These are phyloP conservation scores for Balanococcus diminutus DNA, from an alignment of 2,888 invertebrate species.

Conservation along the genomic window DNA sequence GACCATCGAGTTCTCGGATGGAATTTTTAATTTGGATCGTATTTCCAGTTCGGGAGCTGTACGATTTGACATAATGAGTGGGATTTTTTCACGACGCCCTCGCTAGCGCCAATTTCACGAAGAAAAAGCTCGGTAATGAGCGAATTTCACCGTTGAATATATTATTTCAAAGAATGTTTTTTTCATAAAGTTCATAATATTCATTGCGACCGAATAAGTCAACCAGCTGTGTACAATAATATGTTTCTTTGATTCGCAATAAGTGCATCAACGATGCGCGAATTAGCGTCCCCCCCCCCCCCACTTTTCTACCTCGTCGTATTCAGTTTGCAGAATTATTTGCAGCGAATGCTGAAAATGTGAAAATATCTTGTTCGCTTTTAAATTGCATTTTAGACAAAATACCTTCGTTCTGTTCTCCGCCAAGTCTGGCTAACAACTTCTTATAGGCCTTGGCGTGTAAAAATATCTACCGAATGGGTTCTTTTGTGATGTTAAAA, in stretches of 20 bases:
- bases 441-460: background rate
- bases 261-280: background rate
- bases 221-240: too few species aligned
- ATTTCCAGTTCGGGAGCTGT: background rate
- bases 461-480: background rate
- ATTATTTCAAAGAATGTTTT: background rate
- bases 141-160: background rate
- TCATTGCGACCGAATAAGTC: background rate
- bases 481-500: conserved; percentile 13
- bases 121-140: background rate
- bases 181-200: background rate
- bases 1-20: background rate
- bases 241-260: background rate
- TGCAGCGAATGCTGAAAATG: background rate
- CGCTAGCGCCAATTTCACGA: background rate
- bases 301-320: background rate
- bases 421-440: background rate
- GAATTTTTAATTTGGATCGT: background rate
- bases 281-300: background rate
- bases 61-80: background rate
- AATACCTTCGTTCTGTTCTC: background rate
- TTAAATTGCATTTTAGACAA: background rate
- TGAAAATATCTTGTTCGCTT: conserved; percentile 11
- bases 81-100: background rate
- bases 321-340: background rate